Base-by-base conservation (phyloP, 2,113 vertebrate genomes). In the Podiceps cristatus region DNA sequence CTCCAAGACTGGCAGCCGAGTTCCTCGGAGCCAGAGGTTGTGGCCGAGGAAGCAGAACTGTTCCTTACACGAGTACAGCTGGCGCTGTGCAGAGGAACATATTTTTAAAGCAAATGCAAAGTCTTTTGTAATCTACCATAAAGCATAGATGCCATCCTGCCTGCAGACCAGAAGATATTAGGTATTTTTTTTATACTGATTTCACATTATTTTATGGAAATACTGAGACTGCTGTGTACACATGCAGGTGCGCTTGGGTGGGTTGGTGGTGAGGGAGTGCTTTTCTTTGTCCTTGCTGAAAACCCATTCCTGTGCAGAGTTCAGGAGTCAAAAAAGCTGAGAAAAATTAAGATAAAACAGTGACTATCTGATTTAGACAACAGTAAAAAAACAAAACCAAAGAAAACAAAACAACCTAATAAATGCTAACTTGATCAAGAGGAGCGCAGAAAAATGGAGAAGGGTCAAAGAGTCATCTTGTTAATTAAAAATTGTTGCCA, bases 191-290 rank as follows among this genome's bases (percentile, higher is more conserved):
- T 63, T 29, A 42, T 44, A 28, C 37, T 18, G 22, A 42, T 6
- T 45, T 15, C 20, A 69, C 8, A 7, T 56, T 52, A 47, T 60
- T 83, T 86, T 64, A 44, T 49, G 27, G 33, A 45, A 76, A 33
- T 83, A 52, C 33, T 64, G 44, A 11, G 68, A 42, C 62, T 62
- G 27, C 20, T 68, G 2, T 1, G 5, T 42, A 25, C 1, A 3
- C 14, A 3, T 52, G 56, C 8, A 3, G 1, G 5, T 19, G 20
- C 29, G 18, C 3, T 11, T 11, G 42, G 42, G 7, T 2, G 31
- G 6, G 18, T 5, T 18, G 17, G 16, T 8, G 15, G 9, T 4
- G 8, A 8, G 15, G 14, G 7, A 59, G 9, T 18, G 11, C 6
- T 66, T 81, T 58, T 76, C 52, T 79, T 82, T 64, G 42, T 78